Conservation (phyloP, 30 jellyfish, hydroid and myxozoan genomes). For the Phacellophora camtschatica region DNA sequence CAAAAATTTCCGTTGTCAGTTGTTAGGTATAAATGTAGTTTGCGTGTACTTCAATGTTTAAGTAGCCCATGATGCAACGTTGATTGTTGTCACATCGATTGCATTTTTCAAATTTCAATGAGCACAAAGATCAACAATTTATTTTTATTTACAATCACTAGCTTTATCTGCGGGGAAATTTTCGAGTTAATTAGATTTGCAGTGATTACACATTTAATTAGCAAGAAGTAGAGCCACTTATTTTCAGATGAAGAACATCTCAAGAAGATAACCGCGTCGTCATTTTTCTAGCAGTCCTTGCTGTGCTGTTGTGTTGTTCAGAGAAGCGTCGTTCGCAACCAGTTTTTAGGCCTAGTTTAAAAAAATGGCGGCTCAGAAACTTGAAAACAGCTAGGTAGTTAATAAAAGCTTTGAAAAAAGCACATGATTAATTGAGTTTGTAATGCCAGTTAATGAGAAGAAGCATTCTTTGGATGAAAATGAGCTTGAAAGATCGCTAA, state of each 20-base stretch:
- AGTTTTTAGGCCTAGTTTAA: not conserved
- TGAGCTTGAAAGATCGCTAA: conserved; percentile 53
- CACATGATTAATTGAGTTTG: no score
- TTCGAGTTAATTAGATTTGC: no score
- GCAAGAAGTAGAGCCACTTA: no score
- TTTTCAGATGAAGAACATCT: no score
- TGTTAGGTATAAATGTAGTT: not conserved
- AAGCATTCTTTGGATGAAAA: conserved; percentile 13
- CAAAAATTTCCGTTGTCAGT: no score
- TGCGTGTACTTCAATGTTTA: not conserved
- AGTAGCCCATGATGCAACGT: conserved; percentile 44
- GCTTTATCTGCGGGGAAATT: no score
- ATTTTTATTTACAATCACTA: not conserved
- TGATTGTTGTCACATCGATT: conserved; percentile 48
- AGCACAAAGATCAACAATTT: not conserved
- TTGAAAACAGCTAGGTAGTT: no score
- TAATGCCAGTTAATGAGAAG: conserved; percentile 42
- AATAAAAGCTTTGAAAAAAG: no score
- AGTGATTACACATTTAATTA: not conserved
- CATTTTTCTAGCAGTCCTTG: no score
- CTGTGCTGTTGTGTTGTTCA: not conserved
- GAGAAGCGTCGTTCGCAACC: conserved; percentile 59
- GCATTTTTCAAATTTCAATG: conserved; percentile 17
- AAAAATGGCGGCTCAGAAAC: not conserved
- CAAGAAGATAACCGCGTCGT: no score